phyloP scores from a whole-genome alignment of 2,888 invertebrate genomes.

The Brassicogethes aeneus region DNA sequence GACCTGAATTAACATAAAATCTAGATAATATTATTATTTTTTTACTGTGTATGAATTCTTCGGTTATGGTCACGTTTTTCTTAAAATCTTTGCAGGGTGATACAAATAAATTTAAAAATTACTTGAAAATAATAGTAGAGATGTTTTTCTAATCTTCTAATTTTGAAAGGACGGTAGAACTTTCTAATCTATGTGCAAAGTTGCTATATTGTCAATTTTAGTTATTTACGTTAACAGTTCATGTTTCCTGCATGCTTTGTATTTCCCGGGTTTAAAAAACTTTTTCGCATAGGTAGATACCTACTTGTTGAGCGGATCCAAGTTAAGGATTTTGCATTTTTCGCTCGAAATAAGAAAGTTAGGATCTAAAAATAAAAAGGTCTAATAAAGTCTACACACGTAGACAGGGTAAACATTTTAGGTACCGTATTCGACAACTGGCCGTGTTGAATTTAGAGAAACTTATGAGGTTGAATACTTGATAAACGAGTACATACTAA shows the following conservation, averaged over 20 bases:
- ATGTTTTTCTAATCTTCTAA: slow-evolving; percentile 21
- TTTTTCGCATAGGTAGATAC: slow-evolving; percentile 46
- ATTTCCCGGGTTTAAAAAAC: slow-evolving; percentile 45
- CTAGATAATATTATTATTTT: no score
- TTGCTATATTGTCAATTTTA: slow-evolving; percentile 29
- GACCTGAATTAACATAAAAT: no score
- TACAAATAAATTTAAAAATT: slow-evolving; percentile 21
- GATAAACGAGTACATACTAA: background rate
- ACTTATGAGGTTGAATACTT: background rate
- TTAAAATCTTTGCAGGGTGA: slow-evolving; percentile 44
- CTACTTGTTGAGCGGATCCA: slow-evolving; percentile 50
- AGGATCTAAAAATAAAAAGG: slow-evolving; percentile 23
- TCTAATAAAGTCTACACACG: no score
- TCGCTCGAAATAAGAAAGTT: slow-evolving; percentile 50
- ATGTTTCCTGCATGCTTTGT: slow-evolving; percentile 44
- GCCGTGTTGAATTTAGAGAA: no score
- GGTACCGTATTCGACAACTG: no score
- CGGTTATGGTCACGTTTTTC: slow-evolving; percentile 32
- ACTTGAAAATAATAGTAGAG: background rate
- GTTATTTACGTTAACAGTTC: slow-evolving; percentile 33
- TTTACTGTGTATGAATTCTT: slow-evolving; percentile 44
- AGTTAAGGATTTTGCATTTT: slow-evolving; percentile 53
- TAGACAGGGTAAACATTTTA: no score
- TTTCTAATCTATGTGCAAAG: slow-evolving; percentile 30
- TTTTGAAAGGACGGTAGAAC: slow-evolving; percentile 26